phyloP scores from a whole-genome alignment of 2,888 invertebrate species.

The Lasioglossum oenotherae region DNA sequence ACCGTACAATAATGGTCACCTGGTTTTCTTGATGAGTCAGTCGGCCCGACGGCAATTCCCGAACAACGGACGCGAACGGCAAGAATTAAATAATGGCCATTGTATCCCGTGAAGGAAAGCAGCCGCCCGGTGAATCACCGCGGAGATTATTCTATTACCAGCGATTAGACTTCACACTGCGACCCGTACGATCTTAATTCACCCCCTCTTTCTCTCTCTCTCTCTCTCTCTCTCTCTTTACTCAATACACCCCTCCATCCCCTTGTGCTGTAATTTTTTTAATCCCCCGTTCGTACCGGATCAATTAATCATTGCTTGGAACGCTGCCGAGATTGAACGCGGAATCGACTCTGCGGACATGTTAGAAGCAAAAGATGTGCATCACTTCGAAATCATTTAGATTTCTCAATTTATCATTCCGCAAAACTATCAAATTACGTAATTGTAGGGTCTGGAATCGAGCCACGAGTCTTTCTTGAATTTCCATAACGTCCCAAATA shows the following conservation, averaged over 20 bases:
- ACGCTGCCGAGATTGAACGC: conserved; percentile 32
- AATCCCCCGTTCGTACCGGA: conserved; percentile 46
- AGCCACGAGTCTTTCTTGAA: too few relatives aligned
- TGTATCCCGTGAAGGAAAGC: conserved; percentile 40
- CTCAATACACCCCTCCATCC: background rate
- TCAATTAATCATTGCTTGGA: conserved; percentile 52
- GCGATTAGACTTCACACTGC: conserved; percentile 57
- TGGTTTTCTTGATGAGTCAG: conserved; percentile 15
- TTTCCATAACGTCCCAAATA: too few relatives aligned
- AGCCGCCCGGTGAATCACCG: conserved; percentile 50
- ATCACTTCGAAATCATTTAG: too few relatives aligned
- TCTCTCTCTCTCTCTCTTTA: background rate
- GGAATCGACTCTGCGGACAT: background rate
- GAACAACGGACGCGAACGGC: conserved; percentile 41
- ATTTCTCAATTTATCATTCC: background rate
- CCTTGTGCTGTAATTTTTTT: conserved; percentile 5
- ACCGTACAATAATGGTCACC: conserved; percentile 28
- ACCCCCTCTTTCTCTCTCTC: background rate
- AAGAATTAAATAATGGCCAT: conserved; percentile 55
- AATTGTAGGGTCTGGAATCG: too few relatives aligned
- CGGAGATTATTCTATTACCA: conserved; percentile 57
- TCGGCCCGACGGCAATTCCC: conserved; percentile 19
- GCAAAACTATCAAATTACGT: too few relatives aligned
- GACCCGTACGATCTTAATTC: conserved; percentile 56
- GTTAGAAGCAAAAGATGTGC: background rate